Percentiles rank a stretch among this genome's conserved stretches.
Evolutionary conservation across 2,113 vertebrate genomes (phyloP).

Genomic region (Podarcis cretensis): DNA sequence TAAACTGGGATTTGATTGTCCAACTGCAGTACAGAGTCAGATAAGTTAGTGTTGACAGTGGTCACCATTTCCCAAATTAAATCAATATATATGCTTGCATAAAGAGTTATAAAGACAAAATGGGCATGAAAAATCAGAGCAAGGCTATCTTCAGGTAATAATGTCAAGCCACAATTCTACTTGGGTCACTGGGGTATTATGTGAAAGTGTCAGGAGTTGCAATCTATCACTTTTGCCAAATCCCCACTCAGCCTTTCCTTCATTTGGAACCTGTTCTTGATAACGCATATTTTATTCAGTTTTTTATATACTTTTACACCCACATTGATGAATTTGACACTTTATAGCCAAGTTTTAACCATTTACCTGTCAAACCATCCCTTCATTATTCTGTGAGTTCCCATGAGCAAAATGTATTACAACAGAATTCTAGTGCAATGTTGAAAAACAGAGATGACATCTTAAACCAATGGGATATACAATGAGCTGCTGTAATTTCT

Average conservation of each 20-base stretch:
- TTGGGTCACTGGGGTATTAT: not conserved
- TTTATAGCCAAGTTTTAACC: not conserved
- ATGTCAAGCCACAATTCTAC: not conserved
- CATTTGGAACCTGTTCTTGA: not conserved
- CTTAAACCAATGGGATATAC: not conserved
- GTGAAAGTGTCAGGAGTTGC: not conserved
- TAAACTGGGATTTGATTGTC: not conserved
- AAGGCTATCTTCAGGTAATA: not conserved
- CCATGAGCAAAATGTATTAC: not conserved
- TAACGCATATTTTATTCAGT: not conserved
- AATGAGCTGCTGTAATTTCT: not conserved
- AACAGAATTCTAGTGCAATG: not conserved
- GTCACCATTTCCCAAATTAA: not conserved
- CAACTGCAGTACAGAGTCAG: not conserved
- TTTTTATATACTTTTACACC: not conserved
- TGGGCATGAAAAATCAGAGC: not conserved
- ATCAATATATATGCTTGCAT: not conserved
- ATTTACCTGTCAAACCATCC: not conserved
- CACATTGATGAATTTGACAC: too few species aligned
- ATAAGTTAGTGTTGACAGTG: not conserved
- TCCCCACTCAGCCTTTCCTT: not conserved
- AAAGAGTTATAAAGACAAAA: not conserved
- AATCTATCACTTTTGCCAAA: not conserved
- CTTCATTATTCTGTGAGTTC: not conserved
- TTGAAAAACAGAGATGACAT: constrained; percentile 22